Base-by-base conservation (phyloP, 2,888 invertebrate species). In the Synanthedon tipuliformis region DNA sequence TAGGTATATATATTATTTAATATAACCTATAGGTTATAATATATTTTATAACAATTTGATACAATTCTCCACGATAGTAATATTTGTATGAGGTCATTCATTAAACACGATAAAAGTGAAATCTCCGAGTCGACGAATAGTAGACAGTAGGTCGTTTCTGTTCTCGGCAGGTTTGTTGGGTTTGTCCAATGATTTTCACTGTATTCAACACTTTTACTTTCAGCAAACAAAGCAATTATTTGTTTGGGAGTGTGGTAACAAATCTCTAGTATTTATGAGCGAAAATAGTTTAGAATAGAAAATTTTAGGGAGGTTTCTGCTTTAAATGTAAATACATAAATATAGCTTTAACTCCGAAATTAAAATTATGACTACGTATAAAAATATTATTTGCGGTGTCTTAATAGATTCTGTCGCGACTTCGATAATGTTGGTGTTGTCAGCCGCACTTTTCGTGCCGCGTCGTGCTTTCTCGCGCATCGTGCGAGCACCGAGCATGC, bases 401-500 rank as follows among this genome's bases (percentile, higher is more conserved):
- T 34, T 10, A 34, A 10, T 34, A 34, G 34, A 34, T 34, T 34
- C 34, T 34, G 27, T 10, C 34, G 34, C 34, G 34, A 10, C 34
- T 34, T 34, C 34, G 34, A 34, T 34, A 23, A 34, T 34, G 34
- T 34, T 34, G 27, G 27, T 16, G 49, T 16, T 18, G 49, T 18
- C 23, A 18, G 61, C 53, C 56, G 60, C 71, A 11, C 12, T 34
- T 40, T 10, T 13, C 41, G 54, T 23, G 52, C 52, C 56, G 60
- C 71, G 75, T 78, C 78, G 77, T 84, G 86, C 86, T 86, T 86
- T 86, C 87, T 85, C 80, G 85, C 77, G 80, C 81, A 76, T 76
- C 82, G 81, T 81, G 82, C 81, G 79, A 73, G 81, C 34, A 34
- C 34, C 81, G 79, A 73, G 81, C 85, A 84, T 85, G 86, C 34